These are phyloP conservation scores for Presbytis comata DNA, from an alignment of 2,797 vertebrate genomes.

Conservation along the genomic window DNA sequence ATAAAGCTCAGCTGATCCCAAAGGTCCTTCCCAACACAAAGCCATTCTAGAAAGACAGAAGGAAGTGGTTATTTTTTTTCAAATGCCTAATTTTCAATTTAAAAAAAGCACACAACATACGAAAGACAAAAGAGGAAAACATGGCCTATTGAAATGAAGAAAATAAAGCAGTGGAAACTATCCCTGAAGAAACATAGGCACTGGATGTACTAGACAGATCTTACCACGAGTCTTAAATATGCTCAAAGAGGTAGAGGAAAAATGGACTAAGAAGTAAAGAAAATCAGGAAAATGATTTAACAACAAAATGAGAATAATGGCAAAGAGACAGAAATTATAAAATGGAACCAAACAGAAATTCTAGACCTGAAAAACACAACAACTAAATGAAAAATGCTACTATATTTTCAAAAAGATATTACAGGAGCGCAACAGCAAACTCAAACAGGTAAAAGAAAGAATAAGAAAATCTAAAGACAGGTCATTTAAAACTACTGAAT, in stretches of 20 bases:
- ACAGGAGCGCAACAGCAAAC: background rate
- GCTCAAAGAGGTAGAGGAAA: background rate
- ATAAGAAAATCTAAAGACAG: background rate
- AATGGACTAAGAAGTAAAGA: background rate
- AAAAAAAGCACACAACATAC: background rate
- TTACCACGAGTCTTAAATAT: background rate
- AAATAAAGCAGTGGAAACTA: background rate
- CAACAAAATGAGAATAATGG: background rate
- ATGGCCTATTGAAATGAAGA: background rate
- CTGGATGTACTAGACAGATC: background rate
- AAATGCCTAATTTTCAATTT: background rate
- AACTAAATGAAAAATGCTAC: background rate
- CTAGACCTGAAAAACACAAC: background rate
- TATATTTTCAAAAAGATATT: background rate
- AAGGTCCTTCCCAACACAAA: background rate
- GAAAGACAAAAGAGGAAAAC: background rate
- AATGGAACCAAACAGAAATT: background rate
- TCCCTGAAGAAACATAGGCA: background rate
- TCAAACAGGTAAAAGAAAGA: background rate
- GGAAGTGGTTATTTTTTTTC: background rate
- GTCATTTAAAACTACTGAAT: background rate
- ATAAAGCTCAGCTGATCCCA: background rate
- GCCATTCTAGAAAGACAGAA: background rate
- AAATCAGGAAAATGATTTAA: background rate
- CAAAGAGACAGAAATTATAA: background rate